Base-by-base conservation (phyloP, 2,113 vertebrate species). In the Myocastor coypus region DNA sequence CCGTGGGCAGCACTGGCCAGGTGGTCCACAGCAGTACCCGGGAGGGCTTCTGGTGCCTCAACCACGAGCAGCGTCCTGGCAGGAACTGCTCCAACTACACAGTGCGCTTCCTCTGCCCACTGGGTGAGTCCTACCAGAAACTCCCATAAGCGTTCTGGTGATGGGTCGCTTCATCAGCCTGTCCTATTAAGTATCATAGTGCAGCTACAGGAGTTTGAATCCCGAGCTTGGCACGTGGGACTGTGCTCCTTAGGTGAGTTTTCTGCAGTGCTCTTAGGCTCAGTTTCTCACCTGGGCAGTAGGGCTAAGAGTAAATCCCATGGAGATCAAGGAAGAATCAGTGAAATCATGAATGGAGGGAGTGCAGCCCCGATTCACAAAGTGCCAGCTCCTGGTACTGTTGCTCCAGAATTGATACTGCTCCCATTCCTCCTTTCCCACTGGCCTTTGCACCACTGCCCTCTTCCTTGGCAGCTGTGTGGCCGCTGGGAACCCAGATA, bases 21-120 rank as follows among this genome's bases (percentile, higher is more conserved):
- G 98, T 86, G 63, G 98, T 99, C 50, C 99, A 99, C 8, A 97
- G 98, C 83, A 99, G 98, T 83, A 98, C 98, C 6, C 96, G 92
- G 0, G 97, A 99, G 83, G 99, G 99, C 8, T 99, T 99, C 98
- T 99, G 99, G 99, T 99, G 99, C 93, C 97, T 99, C 93, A 99
- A 99, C 92, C 98, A 98, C 37, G 99, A 99, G 94, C 99, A 99
- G 97, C 97, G 93, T 19, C 97, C 98, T 0, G 98, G 98, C 57
- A 98, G 97, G 92, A 98, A 98, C 97, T 99, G 99, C 95, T 99
- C 98, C 20, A 99, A 99, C 96, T 99, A 99, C 3, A 98, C 99
- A 0, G 94, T 98, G 1, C 98, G 97, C 80, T 99, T 99, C 98
- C 98, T 99, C 64, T 99, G 99, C 97, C 99, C 98, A 0, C 87